These are phyloP conservation scores for Mormyrops boulengeri DNA, from an alignment of 2,797 vertebrate species.

Conservation along the genomic window DNA sequence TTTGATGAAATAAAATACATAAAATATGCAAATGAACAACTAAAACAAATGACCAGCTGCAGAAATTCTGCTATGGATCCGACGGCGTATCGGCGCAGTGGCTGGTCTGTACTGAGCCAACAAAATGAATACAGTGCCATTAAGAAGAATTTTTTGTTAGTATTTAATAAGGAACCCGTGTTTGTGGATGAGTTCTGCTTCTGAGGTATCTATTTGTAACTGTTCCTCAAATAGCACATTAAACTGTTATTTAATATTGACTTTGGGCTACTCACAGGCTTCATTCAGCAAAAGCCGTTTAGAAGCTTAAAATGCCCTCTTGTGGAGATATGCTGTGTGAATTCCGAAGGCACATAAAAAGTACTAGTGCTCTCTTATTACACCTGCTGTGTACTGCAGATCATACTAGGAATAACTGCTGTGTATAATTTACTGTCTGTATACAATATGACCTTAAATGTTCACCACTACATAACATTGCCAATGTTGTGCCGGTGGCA, in stretches of 20 bases:
- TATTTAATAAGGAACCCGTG: background rate
- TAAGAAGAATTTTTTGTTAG: background rate
- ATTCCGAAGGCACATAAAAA: background rate
- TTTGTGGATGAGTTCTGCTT: background rate
- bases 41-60: background rate
- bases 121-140: background rate
- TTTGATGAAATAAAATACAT: background rate
- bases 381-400: background rate
- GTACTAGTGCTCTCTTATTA: background rate
- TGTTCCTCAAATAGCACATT: background rate
- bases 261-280: background rate
- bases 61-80: background rate
- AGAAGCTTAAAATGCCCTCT: constrained; percentile 2
- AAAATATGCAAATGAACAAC: background rate
- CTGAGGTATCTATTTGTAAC: background rate
- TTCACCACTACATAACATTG: background rate
- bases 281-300: background rate
- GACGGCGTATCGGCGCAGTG: background rate
- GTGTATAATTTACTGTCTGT: background rate
- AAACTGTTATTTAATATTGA: background rate
- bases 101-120: background rate
- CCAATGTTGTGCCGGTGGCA: background rate
- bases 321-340: background rate
- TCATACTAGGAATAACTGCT: background rate
- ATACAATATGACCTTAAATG: background rate